Evolutionary conservation across 2,797 vertebrate genomes (phyloP).

Genomic region (Choloepus didactylus): DNA sequence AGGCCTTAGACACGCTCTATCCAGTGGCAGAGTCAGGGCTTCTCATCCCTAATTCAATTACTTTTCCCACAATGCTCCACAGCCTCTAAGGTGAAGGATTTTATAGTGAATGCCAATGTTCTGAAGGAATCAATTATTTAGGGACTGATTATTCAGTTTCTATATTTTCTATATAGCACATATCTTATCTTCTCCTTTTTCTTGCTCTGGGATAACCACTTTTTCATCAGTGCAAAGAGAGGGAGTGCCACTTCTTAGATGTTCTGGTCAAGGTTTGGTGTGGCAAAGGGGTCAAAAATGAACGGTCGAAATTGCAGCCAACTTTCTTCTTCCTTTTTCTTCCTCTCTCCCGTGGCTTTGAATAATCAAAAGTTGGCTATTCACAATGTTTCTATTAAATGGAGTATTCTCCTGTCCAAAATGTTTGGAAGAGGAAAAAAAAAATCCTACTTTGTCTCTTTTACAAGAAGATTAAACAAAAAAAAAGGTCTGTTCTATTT

Average conservation of each 20-base stretch:
- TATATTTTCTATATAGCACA: background rate
- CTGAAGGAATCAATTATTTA: slow-evolving; percentile 31
- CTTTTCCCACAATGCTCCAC: background rate
- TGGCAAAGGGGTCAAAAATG: slow-evolving; percentile 45
- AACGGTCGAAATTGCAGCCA: background rate
- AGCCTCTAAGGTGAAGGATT: background rate
- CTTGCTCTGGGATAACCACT: background rate
- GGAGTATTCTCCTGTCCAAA: slow-evolving; percentile 57
- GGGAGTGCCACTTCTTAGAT: background rate
- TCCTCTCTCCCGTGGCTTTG: background rate
- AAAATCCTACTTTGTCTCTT: background rate
- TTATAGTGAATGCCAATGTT: background rate
- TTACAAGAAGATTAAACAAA: slow-evolving; percentile 73
- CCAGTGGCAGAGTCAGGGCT: background rate
- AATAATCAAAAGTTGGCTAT: slow-evolving; percentile 74
- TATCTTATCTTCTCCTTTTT: background rate
- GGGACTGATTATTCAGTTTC: background rate
- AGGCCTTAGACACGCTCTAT: background rate
- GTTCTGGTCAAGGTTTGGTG: slow-evolving; percentile 20
- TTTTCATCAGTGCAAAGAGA: background rate
- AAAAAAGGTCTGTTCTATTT: background rate
- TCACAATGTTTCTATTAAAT: slow-evolving; percentile 51
- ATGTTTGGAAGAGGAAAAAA: slow-evolving; percentile 76
- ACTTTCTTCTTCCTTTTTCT: background rate
- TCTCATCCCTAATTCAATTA: background rate